Conservation (phyloP, 2,888 invertebrate species). For the Lasioglossum pauxillum region DNA sequence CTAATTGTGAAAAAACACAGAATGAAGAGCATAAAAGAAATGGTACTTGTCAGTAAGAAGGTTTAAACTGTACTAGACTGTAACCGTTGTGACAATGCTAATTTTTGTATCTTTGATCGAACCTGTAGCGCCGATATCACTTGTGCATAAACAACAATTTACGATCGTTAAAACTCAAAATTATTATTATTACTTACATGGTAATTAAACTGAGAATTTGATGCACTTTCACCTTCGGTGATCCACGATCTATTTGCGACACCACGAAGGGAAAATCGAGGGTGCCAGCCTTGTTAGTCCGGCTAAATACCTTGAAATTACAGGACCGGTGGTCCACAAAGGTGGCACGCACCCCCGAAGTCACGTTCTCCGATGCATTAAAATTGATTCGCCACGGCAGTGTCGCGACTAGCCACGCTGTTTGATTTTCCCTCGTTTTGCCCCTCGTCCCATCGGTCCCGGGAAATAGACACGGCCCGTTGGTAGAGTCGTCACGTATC, state of each 20-base stretch:
- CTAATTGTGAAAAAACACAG: too few species aligned
- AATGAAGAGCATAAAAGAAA: too few species aligned
- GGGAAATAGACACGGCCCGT: constrained; percentile 40
- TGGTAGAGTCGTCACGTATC: constrained; percentile 28
- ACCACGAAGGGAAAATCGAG: constrained; percentile 41
- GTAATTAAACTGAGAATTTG: too few species aligned
- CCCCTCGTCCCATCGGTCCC: constrained; percentile 12
- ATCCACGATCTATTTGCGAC: constrained; percentile 31
- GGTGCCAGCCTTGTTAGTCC: constrained; percentile 60
- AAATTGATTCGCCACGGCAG: constrained; percentile 80
- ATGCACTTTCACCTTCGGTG: neutral
- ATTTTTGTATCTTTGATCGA: too few species aligned
- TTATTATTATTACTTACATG: too few species aligned
- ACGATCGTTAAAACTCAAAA: too few species aligned
- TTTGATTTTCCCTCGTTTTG: constrained; percentile 57
- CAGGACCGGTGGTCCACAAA: constrained; percentile 72
- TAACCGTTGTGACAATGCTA: too few species aligned
- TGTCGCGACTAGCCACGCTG: constrained; percentile 60
- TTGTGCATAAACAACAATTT: too few species aligned
- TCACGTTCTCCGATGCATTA: constrained; percentile 70
- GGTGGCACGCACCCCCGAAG: constrained; percentile 70
- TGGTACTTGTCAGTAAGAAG: too few species aligned
- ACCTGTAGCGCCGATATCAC: too few species aligned
- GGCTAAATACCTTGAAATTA: constrained; percentile 83
- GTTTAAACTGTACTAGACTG: too few species aligned